Percentiles rank a stretch among this genome's conserved stretches.
phyloP scores from a whole-genome alignment of 2,888 invertebrate species.

The Vanessa cardui region DNA sequence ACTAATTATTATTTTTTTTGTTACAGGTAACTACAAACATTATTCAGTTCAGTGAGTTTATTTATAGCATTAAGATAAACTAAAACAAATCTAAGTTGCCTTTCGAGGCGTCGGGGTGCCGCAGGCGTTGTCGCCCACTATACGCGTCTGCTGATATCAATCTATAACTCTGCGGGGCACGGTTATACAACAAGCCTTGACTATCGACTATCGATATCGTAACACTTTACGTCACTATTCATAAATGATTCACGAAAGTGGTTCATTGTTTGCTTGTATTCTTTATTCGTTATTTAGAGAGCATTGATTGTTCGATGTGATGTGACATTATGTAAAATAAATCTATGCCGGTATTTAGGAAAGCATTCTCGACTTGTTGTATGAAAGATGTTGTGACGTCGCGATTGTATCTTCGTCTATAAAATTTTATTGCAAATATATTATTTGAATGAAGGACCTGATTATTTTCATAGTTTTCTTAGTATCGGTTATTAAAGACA shows the following conservation, averaged over 20 bases:
- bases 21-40: constrained; percentile 3
- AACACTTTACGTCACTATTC: constrained; percentile 56
- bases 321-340: background rate
- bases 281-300: constrained; percentile 2
- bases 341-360: background rate
- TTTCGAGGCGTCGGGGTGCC: constrained; percentile 1
- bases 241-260: constrained; percentile 29
- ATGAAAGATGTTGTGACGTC: no score
- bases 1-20: background rate
- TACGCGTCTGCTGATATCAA: constrained; percentile 33
- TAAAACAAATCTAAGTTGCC: constrained; percentile 8
- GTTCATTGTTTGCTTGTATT: constrained; percentile 13
- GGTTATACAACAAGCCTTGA: constrained; percentile 45
- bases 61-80: background rate
- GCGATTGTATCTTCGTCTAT: no score
- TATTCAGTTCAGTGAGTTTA: background rate
- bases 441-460: no score
- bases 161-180: constrained; percentile 45
- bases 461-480: no score
- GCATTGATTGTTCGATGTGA: background rate
- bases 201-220: constrained; percentile 51
- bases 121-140: constrained; percentile 28
- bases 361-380: no score
- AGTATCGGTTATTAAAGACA: no score
- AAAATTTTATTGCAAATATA: no score